Base-by-base conservation (phyloP, 2,113 vertebrate genomes). In the Noturus placidus region DNA sequence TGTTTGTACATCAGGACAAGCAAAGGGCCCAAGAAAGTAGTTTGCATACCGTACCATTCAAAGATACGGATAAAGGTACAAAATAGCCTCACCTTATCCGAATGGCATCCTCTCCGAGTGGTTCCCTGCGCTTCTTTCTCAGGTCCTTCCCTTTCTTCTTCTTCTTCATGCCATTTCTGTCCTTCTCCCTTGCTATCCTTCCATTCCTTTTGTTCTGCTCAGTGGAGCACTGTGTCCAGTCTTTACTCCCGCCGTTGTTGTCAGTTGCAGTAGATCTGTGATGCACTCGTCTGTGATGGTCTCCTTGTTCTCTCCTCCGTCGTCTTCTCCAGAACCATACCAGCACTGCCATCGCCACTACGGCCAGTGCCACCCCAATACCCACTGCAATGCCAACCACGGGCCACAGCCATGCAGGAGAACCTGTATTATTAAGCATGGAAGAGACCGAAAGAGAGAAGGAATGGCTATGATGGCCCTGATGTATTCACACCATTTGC, bases 71-170 rank as follows among this genome's bases (percentile, higher is more conserved):
- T 19, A 56, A 30, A 19, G 19, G 54, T 30, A 5, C 1, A 22
- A 69, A 30, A 15, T 54, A 70, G 10, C 50, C 95, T 96, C 90
- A 97, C 97, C 95, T 92, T 92, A 97, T 96, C 19, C 95, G 89
- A 0, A 97, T 96, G 83, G 96, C 95, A 50, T 97, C 97, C 93
- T 98, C 96, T 17, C 97, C 97, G n/a, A 97, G 92, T 0, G 97
- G 97, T 19, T 97, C 97, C 83, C 94, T 93, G 33, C 96, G 90
- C 46, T 95, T 94, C 94, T 54, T 97, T 89, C 92, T 95, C 0
- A 83, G 90, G 54, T 96, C 95, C 90, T 95, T 95, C 1, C 91
- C 93, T 87, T 94, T 95, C 91, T 94, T 95, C 52, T 95, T 95
- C 92, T 94, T 95, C 57, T 95, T 94, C 74, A 92, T 50, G 69